Evolutionary conservation across 2,797 vertebrate species (phyloP).

Genomic region (Dendrocincla fuliginosa): DNA sequence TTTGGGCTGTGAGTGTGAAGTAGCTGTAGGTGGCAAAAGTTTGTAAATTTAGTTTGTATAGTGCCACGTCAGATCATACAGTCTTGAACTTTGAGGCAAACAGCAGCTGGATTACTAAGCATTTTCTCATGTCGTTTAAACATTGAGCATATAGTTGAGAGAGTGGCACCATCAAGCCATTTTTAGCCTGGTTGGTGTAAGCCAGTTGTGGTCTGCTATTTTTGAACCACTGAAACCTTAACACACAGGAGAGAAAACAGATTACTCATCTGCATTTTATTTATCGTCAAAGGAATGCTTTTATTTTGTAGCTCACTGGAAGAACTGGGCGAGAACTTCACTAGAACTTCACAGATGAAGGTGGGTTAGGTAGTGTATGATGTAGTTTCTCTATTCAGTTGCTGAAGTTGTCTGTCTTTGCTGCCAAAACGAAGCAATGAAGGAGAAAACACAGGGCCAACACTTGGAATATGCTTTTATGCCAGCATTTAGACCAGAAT

Average conservation of each 20-base stretch:
- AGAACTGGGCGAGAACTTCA: not conserved
- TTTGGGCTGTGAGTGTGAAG: conserved; percentile 66
- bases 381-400: not conserved
- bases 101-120: not conserved
- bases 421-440: not conserved
- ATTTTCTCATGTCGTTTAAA: not conserved
- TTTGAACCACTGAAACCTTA: not conserved
- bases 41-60: not conserved
- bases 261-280: not conserved
- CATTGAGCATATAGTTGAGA: not conserved
- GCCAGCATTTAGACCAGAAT: not conserved
- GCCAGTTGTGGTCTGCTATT: not conserved
- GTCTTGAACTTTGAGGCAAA: not conserved
- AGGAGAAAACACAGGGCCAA: not conserved
- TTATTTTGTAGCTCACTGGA: not conserved
- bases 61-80: not conserved
- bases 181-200: not conserved
- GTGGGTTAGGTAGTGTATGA: not conserved
- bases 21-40: not conserved
- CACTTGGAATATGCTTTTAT: not conserved
- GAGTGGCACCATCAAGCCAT: not conserved
- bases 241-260: not conserved
- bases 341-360: not conserved
- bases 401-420: not conserved
- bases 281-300: not conserved